A percentile compares a stretch with the other conserved stretches of the same genome.
Evolutionary conservation across 2,888 invertebrate species (phyloP).

Genomic region (Euplagia quadripunctaria): DNA sequence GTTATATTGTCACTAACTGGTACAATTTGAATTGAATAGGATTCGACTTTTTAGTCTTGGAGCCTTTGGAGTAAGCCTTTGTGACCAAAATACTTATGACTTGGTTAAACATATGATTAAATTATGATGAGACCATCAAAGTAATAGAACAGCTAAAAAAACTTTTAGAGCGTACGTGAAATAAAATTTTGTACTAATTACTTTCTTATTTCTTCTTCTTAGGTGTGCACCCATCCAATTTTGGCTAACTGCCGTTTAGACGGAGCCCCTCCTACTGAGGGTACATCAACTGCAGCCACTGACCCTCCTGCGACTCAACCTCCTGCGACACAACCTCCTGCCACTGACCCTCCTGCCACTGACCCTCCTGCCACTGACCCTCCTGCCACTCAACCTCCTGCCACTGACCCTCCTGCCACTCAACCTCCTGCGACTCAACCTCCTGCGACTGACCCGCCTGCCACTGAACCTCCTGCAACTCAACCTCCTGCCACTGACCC

Average conservation of each 20-base stretch:
- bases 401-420: too few relatives aligned
- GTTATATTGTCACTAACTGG: too few relatives aligned
- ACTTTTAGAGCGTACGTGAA: neutral
- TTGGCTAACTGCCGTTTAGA: conserved; percentile 9
- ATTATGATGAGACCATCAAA: too few relatives aligned
- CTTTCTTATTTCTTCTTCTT: neutral
- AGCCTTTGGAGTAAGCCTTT: too few relatives aligned
- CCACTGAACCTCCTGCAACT: neutral
- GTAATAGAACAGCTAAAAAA: neutral
- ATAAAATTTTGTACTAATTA: neutral
- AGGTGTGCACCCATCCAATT: conserved; percentile 13
- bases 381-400: too few relatives aligned
- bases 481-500: neutral
- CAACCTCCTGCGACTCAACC: neutral
- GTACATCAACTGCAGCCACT: neutral
- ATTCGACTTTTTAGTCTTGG: too few relatives aligned
- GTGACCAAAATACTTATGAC: too few relatives aligned
- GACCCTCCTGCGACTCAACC: neutral
- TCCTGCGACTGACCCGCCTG: neutral
- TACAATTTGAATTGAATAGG: too few relatives aligned
- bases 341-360: too few relatives aligned
- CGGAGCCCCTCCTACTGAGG: neutral
- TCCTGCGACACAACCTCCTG: too few relatives aligned
- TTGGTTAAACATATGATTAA: too few relatives aligned
- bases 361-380: too few relatives aligned